A percentile compares a stretch with the other conserved stretches of the same genome.
These are phyloP conservation scores for Ichneumoninae sp. DNA, from an alignment of 2,888 invertebrate species.

Conservation along the genomic window DNA sequence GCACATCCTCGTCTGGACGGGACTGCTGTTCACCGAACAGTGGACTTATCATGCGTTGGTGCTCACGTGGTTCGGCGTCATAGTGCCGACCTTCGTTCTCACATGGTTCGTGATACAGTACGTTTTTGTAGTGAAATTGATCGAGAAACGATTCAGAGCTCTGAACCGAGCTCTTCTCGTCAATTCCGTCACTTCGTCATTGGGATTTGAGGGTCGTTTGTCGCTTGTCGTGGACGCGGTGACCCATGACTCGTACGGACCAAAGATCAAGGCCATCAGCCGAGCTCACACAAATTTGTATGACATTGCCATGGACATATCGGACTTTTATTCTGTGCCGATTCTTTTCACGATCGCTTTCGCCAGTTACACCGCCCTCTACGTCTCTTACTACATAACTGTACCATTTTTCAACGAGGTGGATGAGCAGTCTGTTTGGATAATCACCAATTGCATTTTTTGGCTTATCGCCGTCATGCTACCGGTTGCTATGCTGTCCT, in stretches of 20 bases:
- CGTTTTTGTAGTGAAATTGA: constrained; percentile 49
- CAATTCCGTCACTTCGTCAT: not conserved
- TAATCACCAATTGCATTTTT: not conserved
- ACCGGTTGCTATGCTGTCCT: constrained; percentile 70
- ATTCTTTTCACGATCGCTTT: constrained; percentile 36
- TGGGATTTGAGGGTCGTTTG: not conserved
- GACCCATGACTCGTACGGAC: not conserved
- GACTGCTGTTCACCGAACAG: not conserved
- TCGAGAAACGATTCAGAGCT: constrained; percentile 36
- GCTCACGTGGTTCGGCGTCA: constrained; percentile 13
- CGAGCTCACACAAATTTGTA: constrained; percentile 58
- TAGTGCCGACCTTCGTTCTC: constrained; percentile 18
- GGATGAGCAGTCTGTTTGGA: not conserved
- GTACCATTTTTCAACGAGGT: not conserved
- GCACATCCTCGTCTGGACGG: constrained; percentile 22
- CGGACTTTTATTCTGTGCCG: constrained; percentile 66
- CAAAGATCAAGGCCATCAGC: constrained; percentile 49
- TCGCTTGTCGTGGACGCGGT: not conserved
- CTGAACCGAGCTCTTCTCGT: constrained; percentile 53
- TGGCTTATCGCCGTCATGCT: constrained; percentile 57
- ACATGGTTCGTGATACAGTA: constrained; percentile 65
- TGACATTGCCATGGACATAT: constrained; percentile 58
- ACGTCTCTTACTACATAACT: constrained; percentile 59
- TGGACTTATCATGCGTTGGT: not conserved
- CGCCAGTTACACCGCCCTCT: constrained; percentile 12